Conservation (phyloP, 2,113 vertebrate genomes). For the Ammodytes dubius region DNA sequence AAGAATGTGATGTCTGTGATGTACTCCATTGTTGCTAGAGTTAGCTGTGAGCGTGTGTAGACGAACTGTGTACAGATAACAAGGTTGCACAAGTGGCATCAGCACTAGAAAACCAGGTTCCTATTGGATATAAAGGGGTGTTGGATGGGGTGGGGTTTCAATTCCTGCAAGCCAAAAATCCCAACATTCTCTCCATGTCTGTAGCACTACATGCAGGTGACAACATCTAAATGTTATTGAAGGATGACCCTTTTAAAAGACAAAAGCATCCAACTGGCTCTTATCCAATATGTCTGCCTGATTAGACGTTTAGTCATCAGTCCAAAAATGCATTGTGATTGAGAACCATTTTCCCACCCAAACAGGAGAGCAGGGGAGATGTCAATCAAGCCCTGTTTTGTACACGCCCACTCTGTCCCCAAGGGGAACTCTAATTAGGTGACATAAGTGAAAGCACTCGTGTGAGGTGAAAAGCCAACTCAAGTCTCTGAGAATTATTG, state of each 20-base stretch:
- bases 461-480: slow-evolving; percentile 3
- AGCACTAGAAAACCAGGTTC: too few species aligned
- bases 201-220: too few species aligned
- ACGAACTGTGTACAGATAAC: too few species aligned
- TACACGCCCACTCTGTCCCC: neutral
- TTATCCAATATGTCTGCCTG: neutral
- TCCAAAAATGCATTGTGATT: neutral
- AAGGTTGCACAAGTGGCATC: too few species aligned
- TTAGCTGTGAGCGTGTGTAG: too few species aligned
- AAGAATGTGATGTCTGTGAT: too few species aligned
- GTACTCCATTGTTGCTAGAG: too few species aligned
- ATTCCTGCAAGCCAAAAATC: too few species aligned
- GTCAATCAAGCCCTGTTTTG: neutral
- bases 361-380: neutral
- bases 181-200: too few species aligned
- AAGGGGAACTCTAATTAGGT: neutral
- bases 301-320: neutral
- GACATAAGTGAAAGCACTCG: neutral
- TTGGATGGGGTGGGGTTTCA: too few species aligned
- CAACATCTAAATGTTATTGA: too few species aligned
- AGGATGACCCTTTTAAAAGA: neutral
- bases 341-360: neutral
- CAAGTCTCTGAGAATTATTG: neutral
- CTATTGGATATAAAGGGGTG: too few species aligned
- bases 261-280: neutral